phyloP scores from a whole-genome alignment of 1,140 invertebrate genomes.

The Proctacanthus coquilletti region DNA sequence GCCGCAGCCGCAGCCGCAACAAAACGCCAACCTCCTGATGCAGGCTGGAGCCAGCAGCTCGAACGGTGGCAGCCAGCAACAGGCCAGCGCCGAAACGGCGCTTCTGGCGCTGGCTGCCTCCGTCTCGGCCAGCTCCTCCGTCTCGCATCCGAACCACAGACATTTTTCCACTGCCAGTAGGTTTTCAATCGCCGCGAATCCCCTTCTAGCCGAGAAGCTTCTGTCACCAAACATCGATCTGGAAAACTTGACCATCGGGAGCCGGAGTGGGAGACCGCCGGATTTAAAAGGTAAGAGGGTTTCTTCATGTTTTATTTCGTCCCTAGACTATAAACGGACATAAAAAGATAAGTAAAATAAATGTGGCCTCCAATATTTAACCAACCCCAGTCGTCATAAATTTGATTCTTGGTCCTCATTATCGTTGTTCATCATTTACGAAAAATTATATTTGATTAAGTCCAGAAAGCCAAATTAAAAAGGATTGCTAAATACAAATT shows the following conservation, averaged over 20 bases:
- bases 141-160: neutral
- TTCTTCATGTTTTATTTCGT: neutral
- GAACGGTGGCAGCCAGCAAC: neutral
- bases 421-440: too few species aligned
- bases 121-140: conserved; percentile 5
- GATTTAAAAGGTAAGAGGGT: conserved; percentile 14
- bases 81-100: conserved; percentile 2
- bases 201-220: conserved; percentile 24
- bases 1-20: neutral
- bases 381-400: too few species aligned
- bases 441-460: too few species aligned
- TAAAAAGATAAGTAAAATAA: too few species aligned
- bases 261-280: conserved; percentile 14
- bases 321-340: too few species aligned
- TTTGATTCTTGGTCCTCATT: too few species aligned
- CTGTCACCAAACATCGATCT: conserved; percentile 14
- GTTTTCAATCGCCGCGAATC: conserved; percentile 24
- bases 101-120: conserved; percentile 13
- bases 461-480: too few species aligned
- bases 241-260: conserved; percentile 21
- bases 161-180: conserved; percentile 9
- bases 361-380: too few species aligned
- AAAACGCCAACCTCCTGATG: neutral
- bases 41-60: neutral
- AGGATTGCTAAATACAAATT: too few species aligned